Conservation (phyloP, 2,113 vertebrate species). For the Bos taurus region DNA sequence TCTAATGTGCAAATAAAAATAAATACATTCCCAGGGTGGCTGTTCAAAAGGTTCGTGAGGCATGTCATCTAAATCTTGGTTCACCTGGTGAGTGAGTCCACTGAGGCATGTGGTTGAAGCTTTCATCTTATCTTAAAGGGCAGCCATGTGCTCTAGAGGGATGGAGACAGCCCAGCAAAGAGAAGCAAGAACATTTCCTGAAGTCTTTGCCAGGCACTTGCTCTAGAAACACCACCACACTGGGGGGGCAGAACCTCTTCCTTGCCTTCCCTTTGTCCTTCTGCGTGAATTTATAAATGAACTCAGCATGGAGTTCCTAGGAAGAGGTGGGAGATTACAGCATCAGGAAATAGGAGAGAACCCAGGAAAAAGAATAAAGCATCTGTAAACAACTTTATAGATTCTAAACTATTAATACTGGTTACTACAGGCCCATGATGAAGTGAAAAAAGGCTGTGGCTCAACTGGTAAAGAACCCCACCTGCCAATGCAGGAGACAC, state of each 20-base stretch:
- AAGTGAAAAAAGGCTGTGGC: background rate
- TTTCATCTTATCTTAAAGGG: background rate
- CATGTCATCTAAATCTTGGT: background rate
- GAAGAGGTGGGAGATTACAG: fast-evolving
- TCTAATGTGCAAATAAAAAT: background rate
- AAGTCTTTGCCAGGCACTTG: background rate
- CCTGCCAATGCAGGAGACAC: background rate
- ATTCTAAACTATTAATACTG: background rate
- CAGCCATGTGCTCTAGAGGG: background rate
- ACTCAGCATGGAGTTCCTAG: background rate
- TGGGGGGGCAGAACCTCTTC: background rate
- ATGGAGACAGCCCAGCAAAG: background rate
- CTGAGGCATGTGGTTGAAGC: background rate
- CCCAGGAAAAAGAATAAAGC: background rate
- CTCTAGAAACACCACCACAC: background rate
- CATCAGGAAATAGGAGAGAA: background rate
- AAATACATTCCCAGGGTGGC: background rate
- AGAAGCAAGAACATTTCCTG: background rate
- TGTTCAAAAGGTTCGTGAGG: background rate
- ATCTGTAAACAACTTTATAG: background rate
- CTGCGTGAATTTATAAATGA: background rate
- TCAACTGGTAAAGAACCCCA: background rate
- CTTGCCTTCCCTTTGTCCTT: background rate
- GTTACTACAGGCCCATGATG: background rate
- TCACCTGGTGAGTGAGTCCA: background rate